These are phyloP conservation scores for Acrocephalus arundinaceus DNA, from an alignment of 2,113 vertebrate genomes.

Conservation along the genomic window DNA sequence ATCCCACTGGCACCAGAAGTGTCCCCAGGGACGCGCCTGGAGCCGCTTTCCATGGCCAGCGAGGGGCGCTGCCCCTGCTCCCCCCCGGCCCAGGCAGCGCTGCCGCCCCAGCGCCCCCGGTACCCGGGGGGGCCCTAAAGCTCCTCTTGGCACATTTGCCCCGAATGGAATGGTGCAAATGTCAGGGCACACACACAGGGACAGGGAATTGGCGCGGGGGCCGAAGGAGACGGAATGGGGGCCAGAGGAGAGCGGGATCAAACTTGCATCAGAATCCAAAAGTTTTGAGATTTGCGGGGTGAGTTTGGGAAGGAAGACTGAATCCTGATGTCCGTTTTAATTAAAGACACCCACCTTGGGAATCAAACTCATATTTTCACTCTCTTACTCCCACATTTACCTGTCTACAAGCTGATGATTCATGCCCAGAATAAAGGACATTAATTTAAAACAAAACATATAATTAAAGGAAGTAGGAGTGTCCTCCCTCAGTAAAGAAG, in stretches of 20 bases:
- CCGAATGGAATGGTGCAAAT: rapidly evolving
- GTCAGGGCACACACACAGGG: neutral
- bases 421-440: conserved; percentile 70
- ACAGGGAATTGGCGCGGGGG: rapidly evolving
- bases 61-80: neutral
- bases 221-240: too few species aligned
- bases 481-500: conserved; percentile 65
- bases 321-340: conserved; percentile 54
- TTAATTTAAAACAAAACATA: conserved; percentile 73
- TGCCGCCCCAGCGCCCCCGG: neutral
- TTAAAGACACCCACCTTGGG: conserved; percentile 71
- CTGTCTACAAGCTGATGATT: conserved; percentile 70
- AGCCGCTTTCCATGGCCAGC: rapidly evolving
- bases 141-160: neutral
- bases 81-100: neutral
- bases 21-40: neutral
- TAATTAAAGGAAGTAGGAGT: conserved; percentile 75
- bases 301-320: conserved; percentile 44
- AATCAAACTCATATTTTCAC: conserved; percentile 64
- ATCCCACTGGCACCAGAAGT: neutral
- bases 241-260: neutral
- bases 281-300: neutral
- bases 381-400: conserved; percentile 70
- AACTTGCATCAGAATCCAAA: neutral
- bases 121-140: rapidly evolving